A percentile compares a stretch with the other conserved stretches of the same genome.
Evolutionary conservation across 1,140 invertebrate genomes (phyloP).

Genomic region (Chionoecetes opilio): DNA sequence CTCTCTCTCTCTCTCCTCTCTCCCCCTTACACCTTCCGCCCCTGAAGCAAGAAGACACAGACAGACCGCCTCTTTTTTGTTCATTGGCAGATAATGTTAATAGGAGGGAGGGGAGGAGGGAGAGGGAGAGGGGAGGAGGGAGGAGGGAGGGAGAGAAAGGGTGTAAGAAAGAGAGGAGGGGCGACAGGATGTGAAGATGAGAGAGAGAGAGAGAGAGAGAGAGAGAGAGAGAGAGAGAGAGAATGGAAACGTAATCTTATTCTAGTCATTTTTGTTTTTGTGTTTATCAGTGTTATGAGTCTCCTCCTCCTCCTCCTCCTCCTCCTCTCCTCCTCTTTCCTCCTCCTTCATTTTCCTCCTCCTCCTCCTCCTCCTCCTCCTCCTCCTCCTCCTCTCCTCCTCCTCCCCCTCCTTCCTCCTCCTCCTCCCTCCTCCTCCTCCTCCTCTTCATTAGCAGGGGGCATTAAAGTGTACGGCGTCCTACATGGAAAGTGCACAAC

Average conservation of each 20-base stretch:
- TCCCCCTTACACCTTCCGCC: too few relatives aligned
- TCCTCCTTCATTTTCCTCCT: too few relatives aligned
- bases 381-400: too few relatives aligned
- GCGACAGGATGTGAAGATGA: neutral
- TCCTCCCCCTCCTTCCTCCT: constrained; percentile 2
- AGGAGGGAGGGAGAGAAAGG: too few relatives aligned
- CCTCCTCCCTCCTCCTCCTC: neutral
- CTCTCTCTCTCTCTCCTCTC: constrained; percentile 4
- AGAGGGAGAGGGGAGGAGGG: neutral
- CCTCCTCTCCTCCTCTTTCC: neutral
- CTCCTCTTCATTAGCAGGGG: too few relatives aligned
- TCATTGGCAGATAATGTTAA: neutral
- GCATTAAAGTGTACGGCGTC: too few relatives aligned
- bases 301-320: neutral
- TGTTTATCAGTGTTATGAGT: neutral
- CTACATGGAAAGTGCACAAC: too few relatives aligned
- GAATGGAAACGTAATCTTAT: neutral
- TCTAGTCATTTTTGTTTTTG: neutral
- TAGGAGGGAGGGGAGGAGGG: neutral
- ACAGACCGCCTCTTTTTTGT: neutral
- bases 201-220: constrained; percentile 9
- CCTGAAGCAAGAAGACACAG: neutral
- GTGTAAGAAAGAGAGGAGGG: too few relatives aligned
- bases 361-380: too few relatives aligned
- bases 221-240: constrained; percentile 8